phyloP scores from a whole-genome alignment of 1,140 invertebrate species.

The Drosophila tsacasi region DNA sequence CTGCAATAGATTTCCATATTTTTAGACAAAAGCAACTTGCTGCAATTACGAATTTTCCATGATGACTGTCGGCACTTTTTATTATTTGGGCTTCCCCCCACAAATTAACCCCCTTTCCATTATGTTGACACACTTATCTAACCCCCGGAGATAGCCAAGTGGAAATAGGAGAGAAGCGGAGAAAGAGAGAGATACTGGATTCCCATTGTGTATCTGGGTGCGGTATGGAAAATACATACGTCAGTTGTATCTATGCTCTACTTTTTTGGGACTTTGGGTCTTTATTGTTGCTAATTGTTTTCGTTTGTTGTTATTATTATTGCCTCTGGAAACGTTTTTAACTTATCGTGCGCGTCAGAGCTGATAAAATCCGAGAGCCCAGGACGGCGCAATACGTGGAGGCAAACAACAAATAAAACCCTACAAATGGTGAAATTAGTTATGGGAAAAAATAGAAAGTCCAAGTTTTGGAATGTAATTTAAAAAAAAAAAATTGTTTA shows the following conservation, averaged over 20 bases:
- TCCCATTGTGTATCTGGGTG: constrained; percentile 42
- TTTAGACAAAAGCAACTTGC: background rate
- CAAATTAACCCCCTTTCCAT: constrained; percentile 40
- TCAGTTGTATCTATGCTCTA: constrained; percentile 58
- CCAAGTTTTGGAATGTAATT: background rate
- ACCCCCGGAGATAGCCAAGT: constrained; percentile 30
- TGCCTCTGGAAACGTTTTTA: constrained; percentile 52
- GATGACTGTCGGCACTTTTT: constrained; percentile 44
- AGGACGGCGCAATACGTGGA: constrained; percentile 16
- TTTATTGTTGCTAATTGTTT: constrained; percentile 75
- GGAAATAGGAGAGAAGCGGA: constrained; percentile 6
- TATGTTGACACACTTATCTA: constrained; percentile 38
- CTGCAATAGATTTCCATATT: background rate
- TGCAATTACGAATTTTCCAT: constrained; percentile 69
- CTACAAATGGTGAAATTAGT: constrained; percentile 23
- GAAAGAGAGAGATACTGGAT: constrained; percentile 33
- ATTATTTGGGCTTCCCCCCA: constrained; percentile 25
- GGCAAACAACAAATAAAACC: constrained; percentile 29
- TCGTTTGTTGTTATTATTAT: constrained; percentile 66
- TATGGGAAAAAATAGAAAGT: constrained; percentile 10
- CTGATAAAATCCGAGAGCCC: constrained; percentile 67
- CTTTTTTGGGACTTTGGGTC: constrained; percentile 29
- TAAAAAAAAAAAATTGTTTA: background rate
- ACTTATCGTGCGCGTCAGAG: constrained; percentile 56
- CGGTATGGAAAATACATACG: constrained; percentile 47